Evolutionary conservation across 37 sponge, comb jelly and placozoan genomes (phyloP).

Genomic region (Halichondria panicea): DNA sequence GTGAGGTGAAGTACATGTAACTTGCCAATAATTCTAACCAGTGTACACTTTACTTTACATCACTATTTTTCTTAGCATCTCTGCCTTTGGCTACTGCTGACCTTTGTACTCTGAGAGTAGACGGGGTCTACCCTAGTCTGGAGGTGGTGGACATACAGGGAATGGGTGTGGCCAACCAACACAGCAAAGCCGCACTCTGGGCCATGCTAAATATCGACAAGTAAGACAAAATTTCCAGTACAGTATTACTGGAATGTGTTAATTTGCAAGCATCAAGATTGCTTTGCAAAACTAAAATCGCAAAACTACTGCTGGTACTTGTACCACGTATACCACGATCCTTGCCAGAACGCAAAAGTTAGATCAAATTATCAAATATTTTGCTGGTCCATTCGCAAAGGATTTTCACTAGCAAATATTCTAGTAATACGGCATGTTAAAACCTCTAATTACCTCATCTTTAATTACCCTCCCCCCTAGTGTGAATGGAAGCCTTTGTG

Average conservation of each 20-base stretch:
- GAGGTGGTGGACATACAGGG: constrained; percentile 64
- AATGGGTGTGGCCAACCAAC: constrained; percentile 26
- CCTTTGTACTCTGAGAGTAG: constrained; percentile 45
- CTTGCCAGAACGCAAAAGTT: no score
- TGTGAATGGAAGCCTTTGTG: constrained; percentile 62
- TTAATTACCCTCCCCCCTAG: no score
- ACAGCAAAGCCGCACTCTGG: constrained; percentile 85
- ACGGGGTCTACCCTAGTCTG: constrained; percentile 79
- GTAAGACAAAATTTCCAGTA: constrained; percentile 29
- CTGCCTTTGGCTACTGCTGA: background rate
- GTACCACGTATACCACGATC: no score
- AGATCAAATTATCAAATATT: no score
- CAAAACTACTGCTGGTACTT: no score
- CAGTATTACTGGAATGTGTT: no score
- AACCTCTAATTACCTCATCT: no score
- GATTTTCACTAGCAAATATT: background rate
- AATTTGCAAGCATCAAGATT: no score
- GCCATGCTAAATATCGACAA: constrained; percentile 78
- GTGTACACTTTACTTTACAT: background rate
- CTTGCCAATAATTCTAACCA: no score
- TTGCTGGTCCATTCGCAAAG: background rate
- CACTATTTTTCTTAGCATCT: background rate
- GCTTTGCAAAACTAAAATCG: no score
- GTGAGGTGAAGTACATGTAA: background rate
- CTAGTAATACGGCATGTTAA: no score